These are phyloP conservation scores for Eulemur macaco DNA, from an alignment of 2,113 vertebrate species.

Conservation along the genomic window DNA sequence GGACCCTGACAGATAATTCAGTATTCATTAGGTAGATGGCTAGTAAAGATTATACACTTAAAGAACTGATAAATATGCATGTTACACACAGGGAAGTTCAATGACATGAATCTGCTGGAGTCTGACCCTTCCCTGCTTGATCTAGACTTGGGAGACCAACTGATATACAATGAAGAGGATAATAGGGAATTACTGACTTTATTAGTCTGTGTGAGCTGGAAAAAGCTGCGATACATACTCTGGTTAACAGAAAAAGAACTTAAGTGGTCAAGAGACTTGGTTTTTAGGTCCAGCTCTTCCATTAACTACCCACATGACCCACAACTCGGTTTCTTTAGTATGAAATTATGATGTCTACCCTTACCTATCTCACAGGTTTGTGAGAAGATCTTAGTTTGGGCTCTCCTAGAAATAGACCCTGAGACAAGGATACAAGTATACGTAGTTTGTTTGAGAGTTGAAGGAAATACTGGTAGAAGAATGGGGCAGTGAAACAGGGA, in stretches of 20 bases:
- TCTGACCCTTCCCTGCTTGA: not conserved
- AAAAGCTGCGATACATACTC: not conserved
- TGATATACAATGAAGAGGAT: not conserved
- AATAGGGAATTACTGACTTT: constrained; percentile 13
- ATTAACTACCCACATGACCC: not conserved
- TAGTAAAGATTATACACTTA: constrained; percentile 44
- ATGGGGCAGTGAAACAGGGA: not conserved
- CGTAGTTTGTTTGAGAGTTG: not conserved
- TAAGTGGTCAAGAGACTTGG: not conserved
- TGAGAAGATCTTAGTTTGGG: constrained; percentile 15
- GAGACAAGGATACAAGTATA: not conserved
- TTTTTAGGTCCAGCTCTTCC: not conserved
- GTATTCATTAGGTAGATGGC: constrained; percentile 34
- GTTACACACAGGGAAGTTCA: not conserved
- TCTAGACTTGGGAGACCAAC: not conserved
- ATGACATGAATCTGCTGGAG: not conserved
- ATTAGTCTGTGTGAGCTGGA: not conserved
- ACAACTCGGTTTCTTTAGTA: not conserved
- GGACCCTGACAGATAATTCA: constrained; percentile 1
- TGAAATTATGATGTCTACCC: not conserved
- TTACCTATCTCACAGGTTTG: not conserved
- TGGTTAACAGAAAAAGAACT: not conserved
- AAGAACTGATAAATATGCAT: constrained; percentile 6
- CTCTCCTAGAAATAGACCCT: not conserved
- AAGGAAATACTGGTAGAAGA: constrained; percentile 28